Conservation (phyloP, 2,113 vertebrate species). For the Sporophila hypoxantha region DNA sequence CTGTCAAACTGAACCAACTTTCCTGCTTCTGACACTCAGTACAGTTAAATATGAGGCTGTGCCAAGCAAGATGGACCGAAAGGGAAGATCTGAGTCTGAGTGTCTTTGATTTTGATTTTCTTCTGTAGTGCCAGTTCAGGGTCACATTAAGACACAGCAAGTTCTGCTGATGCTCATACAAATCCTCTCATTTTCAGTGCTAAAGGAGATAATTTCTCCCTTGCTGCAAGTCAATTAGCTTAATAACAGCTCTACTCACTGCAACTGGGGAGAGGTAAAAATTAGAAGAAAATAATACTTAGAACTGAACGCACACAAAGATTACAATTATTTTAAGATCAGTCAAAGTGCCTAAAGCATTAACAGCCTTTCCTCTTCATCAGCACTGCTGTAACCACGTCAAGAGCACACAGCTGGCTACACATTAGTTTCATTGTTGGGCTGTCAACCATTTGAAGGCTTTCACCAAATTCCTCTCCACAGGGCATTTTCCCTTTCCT, state of each 20-base stretch:
- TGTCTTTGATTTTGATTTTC: not conserved
- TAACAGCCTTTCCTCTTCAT: not conserved
- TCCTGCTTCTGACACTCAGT: not conserved
- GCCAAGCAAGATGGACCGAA: not conserved
- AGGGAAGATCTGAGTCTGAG: not conserved
- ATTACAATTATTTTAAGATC: constrained; percentile 40
- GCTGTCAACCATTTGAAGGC: constrained; percentile 2
- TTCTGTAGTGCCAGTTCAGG: not conserved
- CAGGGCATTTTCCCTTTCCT: not conserved
- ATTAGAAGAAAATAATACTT: constrained; percentile 52
- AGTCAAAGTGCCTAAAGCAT: not conserved
- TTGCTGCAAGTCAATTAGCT: constrained; percentile 43
- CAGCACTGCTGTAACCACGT: not conserved
- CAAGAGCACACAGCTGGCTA: constrained; percentile 16
- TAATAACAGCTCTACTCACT: constrained; percentile 35
- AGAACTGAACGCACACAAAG: not conserved
- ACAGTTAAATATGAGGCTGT: not conserved
- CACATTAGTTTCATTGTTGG: constrained; percentile 6
- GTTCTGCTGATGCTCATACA: constrained; percentile 12
- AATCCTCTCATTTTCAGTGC: constrained; percentile 22
- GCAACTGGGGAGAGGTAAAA: constrained; percentile 38
- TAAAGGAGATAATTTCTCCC: constrained; percentile 46
- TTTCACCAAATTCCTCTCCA: constrained; percentile 4
- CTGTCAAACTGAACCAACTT: not conserved
- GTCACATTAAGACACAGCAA: constrained; percentile 7